Base-by-base conservation (phyloP, 2,113 vertebrate genomes). In the Pygathrix nemaeus region DNA sequence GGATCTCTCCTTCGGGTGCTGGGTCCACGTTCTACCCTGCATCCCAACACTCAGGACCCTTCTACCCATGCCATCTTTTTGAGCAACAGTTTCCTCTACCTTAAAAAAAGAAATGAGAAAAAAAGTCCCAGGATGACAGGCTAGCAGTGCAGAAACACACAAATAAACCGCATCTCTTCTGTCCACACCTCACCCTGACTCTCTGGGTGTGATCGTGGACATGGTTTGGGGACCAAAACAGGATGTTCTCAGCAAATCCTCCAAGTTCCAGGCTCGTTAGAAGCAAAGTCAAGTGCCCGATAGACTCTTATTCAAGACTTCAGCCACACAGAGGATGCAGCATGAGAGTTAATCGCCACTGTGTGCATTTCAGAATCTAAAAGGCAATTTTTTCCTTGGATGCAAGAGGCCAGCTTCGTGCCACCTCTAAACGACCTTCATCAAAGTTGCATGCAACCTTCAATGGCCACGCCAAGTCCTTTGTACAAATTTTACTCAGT, bases 291-390 rank as follows among this genome's bases (percentile, higher is more conserved):
- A 57, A 38, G 25, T 35, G 86, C 6, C 35, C 48, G 16, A 50
- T 3, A 17, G 1, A 8, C 57, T 75, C 84, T 52, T n/a, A 14
- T 8, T 48, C 18, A 3, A n/a, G 32, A 73, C 20, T n/a, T 30
- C 2, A n/a, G 18, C 55, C 38, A n/a, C 4, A 8, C 0, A 23
- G 57, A 64, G 55, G 25, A 66, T 3, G 2, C 0, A 2, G 30
- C 0, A 0, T 27, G n/a, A 45, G 43, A 25, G 38, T 40, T 14
- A 17, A 40, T 68, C 25, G 38, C 40, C 57, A 13, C 13, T 1
- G 6, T 2, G 35, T 0, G 0, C 64, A 0, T 30, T n/a, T 86
- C 48, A 40, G 30, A 40, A 66, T 27, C 66, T 81, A 23, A 87
- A 86, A 61, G 17, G 48, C 57, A 27, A 35, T 6, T 13, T 45